phyloP scores from a whole-genome alignment of 1,140 invertebrate genomes.

The Lethrus apterus region DNA sequence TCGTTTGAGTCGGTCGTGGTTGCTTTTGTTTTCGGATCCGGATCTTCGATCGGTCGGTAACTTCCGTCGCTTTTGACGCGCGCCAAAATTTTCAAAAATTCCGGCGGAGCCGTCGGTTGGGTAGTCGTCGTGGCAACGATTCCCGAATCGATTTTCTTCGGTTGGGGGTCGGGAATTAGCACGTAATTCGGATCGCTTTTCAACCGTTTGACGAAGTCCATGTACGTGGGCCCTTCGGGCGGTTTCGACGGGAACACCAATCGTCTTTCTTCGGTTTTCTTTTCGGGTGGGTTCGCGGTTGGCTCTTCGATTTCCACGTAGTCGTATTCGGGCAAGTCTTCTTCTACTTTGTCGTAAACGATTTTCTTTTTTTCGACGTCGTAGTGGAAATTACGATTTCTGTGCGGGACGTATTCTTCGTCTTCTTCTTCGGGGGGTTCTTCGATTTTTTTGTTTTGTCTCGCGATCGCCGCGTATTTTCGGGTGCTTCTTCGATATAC shows the following conservation, averaged over 20 bases:
- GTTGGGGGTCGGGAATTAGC: slow-evolving; percentile 32
- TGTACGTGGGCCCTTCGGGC: slow-evolving; percentile 29
- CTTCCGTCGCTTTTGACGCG: slow-evolving; percentile 27
- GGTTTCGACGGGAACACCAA: slow-evolving; percentile 19
- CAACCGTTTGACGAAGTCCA: slow-evolving; percentile 32
- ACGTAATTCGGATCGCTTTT: slow-evolving; percentile 30
- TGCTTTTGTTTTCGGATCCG: slow-evolving; percentile 18
- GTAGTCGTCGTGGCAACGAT: slow-evolving; percentile 19
- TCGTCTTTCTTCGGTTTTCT: slow-evolving; percentile 19
- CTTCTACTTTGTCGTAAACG: slow-evolving; percentile 31
- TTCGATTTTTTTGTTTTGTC: too few species aligned
- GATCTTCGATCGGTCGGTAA: slow-evolving; percentile 33
- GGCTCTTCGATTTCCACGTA: slow-evolving; percentile 31
- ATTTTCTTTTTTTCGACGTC: slow-evolving; percentile 35
- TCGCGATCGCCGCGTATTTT: too few species aligned
- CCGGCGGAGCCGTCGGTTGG: slow-evolving; percentile 22
- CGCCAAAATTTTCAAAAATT: slow-evolving; percentile 33
- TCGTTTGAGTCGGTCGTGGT: slow-evolving; percentile 19
- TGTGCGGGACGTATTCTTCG: slow-evolving; percentile 37
- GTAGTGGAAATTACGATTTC: slow-evolving; percentile 36
- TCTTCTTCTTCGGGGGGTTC: too few species aligned
- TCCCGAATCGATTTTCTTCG: slow-evolving; percentile 19
- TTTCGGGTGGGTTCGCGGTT: slow-evolving; percentile 17
- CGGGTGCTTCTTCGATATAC: too few species aligned
- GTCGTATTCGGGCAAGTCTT: slow-evolving; percentile 18